Base-by-base conservation (phyloP, 2,113 vertebrate species). In the Neotoma lepida region DNA sequence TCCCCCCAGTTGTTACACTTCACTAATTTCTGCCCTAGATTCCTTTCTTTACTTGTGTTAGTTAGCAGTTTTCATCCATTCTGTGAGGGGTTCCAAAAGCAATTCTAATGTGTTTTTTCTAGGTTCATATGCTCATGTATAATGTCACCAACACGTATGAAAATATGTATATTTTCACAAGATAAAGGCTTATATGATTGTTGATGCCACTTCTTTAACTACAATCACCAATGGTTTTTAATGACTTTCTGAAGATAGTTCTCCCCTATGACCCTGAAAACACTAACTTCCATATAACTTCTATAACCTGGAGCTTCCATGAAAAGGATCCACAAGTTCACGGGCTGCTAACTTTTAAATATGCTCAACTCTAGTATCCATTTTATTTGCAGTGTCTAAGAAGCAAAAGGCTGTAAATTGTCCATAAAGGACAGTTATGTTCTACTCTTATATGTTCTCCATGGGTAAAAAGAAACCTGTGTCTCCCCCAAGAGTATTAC, bases 241-340 rank as follows among this genome's bases (percentile, higher is more conserved):
- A 70, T 58, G n/a, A 81, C 2, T 81, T 85, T 86, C 20, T 13
- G 46, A 90, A 94, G 90, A 64, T 49, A 20, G 70, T 95, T 71
- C 56, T 85, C 22, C 76, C 68, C 74, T 10, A 30, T 30, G 35
- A 91, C 51, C 33, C 13, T 30, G 30, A 95, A 84, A 95, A 81
- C 17, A 81, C 3, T 82, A 64, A 46, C 63, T 95, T 39, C 46
- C 39, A 26, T 66, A 46, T n/a, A n/a, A n/a, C n/a, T 54, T 39
- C 15, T 51, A 2, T 39, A 84, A 70, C 4, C 54, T 77, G 28
- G 13, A 89, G 70, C 35, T 78, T 86, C 49, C 0, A 17, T 56
- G 46, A 22, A 80, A 73, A 92, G 88, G 54, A 90, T 84, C 14
- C 15, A 73, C 4, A 89, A 86, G 15, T 91, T 93, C 1, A 74